Conservation (phyloP, 2,113 vertebrate genomes). For the Hippocampus mohnikei region DNA sequence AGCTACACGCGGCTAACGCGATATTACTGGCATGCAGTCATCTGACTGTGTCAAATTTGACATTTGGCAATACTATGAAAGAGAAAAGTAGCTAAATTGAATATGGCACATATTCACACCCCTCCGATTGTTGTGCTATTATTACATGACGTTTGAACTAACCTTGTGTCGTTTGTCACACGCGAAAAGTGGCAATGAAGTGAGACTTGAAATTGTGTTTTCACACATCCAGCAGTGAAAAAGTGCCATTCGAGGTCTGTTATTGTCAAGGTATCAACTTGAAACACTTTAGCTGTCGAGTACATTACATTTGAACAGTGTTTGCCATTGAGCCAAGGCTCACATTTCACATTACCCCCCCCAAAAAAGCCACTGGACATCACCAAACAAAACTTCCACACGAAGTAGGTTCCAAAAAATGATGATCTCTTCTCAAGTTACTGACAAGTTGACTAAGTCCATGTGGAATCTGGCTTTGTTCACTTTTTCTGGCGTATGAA, state of each 20-base stretch:
- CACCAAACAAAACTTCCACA: background rate
- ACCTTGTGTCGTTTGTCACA: background rate
- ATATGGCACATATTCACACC: background rate
- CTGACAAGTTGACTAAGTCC: background rate
- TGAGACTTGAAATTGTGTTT: background rate
- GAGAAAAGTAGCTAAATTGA: background rate
- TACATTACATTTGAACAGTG: background rate
- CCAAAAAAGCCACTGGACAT: background rate
- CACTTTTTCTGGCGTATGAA: background rate
- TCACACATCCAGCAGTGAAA: background rate
- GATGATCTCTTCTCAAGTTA: background rate
- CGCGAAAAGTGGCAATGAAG: background rate
- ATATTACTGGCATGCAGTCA: background rate
- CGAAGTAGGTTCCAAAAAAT: background rate
- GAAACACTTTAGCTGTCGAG: background rate
- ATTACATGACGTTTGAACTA: background rate
- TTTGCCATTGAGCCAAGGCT: background rate
- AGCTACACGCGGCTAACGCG: conserved; percentile 33
- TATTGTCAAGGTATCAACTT: background rate
- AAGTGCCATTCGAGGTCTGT: background rate
- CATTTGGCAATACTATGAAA: background rate
- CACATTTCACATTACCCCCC: background rate
- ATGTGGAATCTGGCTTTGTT: background rate
- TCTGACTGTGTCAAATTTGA: background rate
- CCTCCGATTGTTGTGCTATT: background rate